Conservation (phyloP, 2,888 invertebrate genomes). For the Plemyria rubiginata region DNA sequence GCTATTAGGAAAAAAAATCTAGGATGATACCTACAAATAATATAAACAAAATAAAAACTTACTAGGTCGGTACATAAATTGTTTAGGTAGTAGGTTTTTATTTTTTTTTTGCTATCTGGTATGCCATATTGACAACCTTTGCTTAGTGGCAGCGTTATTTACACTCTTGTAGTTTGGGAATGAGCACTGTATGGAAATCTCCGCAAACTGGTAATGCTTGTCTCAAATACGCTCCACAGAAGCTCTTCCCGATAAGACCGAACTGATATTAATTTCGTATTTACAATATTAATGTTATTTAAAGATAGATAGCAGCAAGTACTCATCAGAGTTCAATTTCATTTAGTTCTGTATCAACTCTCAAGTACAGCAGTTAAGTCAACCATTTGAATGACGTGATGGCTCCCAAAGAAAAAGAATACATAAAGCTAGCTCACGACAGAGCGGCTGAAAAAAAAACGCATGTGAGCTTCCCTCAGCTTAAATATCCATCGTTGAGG, state of each 20-base stretch:
- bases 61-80: too few species aligned
- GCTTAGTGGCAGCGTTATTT: too few species aligned
- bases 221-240: too few species aligned
- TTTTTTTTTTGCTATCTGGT: too few species aligned
- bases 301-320: constrained; percentile 16
- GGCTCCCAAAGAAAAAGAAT: constrained; percentile 50
- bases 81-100: too few species aligned
- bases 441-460: constrained; percentile 61
- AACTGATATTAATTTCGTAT: neutral
- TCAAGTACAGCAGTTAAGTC: constrained; percentile 3
- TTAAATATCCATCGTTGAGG: constrained; percentile 79
- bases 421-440: constrained; percentile 52
- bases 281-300: constrained; percentile 13
- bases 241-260: neutral
- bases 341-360: constrained; percentile 19
- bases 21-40: too few species aligned
- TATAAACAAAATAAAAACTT: too few species aligned
- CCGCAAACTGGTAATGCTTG: too few species aligned
- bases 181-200: too few species aligned
- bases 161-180: too few species aligned
- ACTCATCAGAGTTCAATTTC: constrained; percentile 13
- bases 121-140: too few species aligned
- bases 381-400: constrained; percentile 34
- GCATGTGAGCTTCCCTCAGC: constrained; percentile 76
- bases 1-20: too few species aligned